Conservation (phyloP, 2,797 vertebrate species). For the Denticeps clupeoides region DNA sequence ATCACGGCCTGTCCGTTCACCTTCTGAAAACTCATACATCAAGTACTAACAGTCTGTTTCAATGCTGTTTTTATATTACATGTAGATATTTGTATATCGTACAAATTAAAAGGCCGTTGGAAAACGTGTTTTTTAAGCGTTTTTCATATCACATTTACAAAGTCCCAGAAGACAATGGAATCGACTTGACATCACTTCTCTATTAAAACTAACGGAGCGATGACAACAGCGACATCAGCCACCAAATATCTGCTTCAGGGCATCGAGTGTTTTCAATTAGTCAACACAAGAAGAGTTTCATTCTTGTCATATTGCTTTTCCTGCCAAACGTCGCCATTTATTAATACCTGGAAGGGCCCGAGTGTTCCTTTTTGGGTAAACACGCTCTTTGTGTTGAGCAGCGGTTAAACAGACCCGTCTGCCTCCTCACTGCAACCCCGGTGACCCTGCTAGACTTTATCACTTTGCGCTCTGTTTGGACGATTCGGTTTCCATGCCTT, state of each 20-base stretch:
- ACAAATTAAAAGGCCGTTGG: too few relatives aligned
- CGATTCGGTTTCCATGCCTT: neutral
- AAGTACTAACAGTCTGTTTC: too few relatives aligned
- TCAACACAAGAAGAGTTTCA: constrained; percentile 30
- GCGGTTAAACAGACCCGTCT: constrained; percentile 12
- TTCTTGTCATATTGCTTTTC: constrained; percentile 38
- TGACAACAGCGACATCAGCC: constrained; percentile 25
- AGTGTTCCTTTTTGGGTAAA: constrained; percentile 24
- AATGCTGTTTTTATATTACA: too few relatives aligned
- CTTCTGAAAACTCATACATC: too few relatives aligned
- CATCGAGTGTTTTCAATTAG: constrained; percentile 38
- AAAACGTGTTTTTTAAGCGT: constrained; percentile 27
- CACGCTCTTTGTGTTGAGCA: constrained; percentile 17
- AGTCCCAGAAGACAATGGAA: constrained; percentile 31
- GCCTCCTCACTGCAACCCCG: too few relatives aligned
- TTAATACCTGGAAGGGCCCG: constrained; percentile 35
- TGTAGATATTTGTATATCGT: too few relatives aligned
- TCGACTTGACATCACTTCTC: constrained; percentile 26
- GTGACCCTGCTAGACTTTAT: neutral
- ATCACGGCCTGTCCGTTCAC: too few relatives aligned
- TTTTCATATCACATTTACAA: constrained; percentile 24
- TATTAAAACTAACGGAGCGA: constrained; percentile 37
- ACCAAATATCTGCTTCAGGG: constrained; percentile 29
- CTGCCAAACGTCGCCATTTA: constrained; percentile 32
- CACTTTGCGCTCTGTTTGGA: neutral